Base-by-base conservation (phyloP, 2,888 invertebrate genomes). In the Neoascia interrupta region DNA sequence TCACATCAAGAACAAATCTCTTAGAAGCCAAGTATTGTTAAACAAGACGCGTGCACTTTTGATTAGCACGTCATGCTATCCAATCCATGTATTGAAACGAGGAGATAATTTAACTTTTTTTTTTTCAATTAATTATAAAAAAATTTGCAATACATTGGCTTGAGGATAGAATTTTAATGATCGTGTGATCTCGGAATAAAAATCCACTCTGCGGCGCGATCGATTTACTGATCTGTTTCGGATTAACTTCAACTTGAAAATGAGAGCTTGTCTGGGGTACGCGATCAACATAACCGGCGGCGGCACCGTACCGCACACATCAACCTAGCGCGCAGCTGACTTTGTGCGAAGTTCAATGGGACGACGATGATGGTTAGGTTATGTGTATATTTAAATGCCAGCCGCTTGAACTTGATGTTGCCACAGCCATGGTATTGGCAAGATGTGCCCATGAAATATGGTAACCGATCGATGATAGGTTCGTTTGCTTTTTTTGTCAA, bases 401-500 rank as follows among this genome's bases (percentile, higher is more conserved):
- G 26, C 51, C 43, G 45, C 75, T 76, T 76, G 76, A 76, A 76
- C 76, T 76, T 76, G 76, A 70, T 53, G 21, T 47, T 53, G 13
- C 34, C 41, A 64, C 11, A 26, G 28, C 34, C 41, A 66, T 8
- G 15, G 26, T 6, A 8, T 13, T 23, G n/a, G n/a, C n/a, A n/a
- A n/a, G n/a, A n/a, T n/a, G n/a, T n/a, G n/a, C n/a, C n/a, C n/a
- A n/a, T n/a, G n/a, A n/a, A n/a, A n/a, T n/a, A n/a, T n/a, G n/a
- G 31, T 6, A 5, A 18, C 1, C 19, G 8, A 10, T 10, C 11
- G 15, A 41, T 36, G 23, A 43, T 19, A 16, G 13, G n/a, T 18
- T 21, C n/a, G n/a, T n/a, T n/a, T n/a, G n/a, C n/a, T n/a, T n/a
- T n/a, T n/a, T n/a, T n/a, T n/a, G n/a, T n/a, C n/a, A n/a, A n/a